phyloP scores from a whole-genome alignment of 2,797 vertebrate genomes.

The Pantherophis vulpinus region DNA sequence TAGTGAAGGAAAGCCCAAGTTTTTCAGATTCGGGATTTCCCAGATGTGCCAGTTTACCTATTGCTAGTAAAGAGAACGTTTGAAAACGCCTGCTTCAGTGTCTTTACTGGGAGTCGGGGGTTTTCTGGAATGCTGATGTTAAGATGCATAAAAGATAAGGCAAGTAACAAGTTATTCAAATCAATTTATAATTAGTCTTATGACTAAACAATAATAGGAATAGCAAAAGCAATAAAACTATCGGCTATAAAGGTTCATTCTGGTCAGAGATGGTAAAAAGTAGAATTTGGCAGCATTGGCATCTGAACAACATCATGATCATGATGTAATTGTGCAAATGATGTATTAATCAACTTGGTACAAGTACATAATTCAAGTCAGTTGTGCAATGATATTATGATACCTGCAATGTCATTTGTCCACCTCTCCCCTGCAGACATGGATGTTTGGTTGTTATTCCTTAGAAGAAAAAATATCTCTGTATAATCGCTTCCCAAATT shows the following conservation, averaged over 20 bases:
- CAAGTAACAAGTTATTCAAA: background rate
- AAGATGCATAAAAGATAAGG: background rate
- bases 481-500: background rate
- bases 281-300: background rate
- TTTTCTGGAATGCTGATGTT: background rate
- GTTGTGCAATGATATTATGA: background rate
- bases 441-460: background rate
- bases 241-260: background rate
- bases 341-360: background rate
- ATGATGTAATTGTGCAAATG: background rate
- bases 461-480: background rate
- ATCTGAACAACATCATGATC: background rate
- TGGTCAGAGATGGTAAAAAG: background rate
- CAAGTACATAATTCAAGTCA: background rate
- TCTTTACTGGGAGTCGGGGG: too few relatives aligned
- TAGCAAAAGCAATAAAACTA: background rate
- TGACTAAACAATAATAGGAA: background rate
- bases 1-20: too few relatives aligned
- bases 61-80: too few relatives aligned
- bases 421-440: background rate
- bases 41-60: too few relatives aligned
- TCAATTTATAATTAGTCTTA: conserved; percentile 1
- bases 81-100: too few relatives aligned
- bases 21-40: too few relatives aligned
- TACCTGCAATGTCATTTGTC: background rate